Conservation (phyloP, 1,140 invertebrate species). For the Heterodera carotae region DNA sequence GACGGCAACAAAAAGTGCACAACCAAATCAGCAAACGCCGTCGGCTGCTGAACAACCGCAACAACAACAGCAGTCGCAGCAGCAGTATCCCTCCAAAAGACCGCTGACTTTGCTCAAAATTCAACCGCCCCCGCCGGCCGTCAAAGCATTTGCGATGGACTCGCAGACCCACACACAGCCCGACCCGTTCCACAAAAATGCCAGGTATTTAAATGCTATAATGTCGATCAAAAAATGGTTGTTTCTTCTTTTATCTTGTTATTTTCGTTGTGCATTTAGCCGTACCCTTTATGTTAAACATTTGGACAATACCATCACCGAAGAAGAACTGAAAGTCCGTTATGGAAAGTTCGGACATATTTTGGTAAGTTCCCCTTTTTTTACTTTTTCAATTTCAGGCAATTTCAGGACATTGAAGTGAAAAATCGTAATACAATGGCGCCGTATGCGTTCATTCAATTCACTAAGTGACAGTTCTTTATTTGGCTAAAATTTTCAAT, state of each 20-base stretch:
- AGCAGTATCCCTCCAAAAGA: neutral
- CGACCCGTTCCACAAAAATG: constrained; percentile 36
- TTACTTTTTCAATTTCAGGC: neutral
- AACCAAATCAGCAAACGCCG: neutral
- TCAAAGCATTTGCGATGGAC: constrained; percentile 15
- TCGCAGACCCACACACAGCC: constrained; percentile 15
- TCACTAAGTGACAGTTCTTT: constrained; percentile 26
- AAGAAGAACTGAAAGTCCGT: constrained; percentile 18
- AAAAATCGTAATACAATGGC: constrained; percentile 42
- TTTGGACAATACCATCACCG: constrained; percentile 18
- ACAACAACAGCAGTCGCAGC: neutral
- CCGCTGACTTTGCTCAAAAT: neutral
- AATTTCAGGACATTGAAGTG: constrained; percentile 32
- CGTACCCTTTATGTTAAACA: constrained; percentile 38
- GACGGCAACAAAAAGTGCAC: constrained; percentile 13
- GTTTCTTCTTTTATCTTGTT: neutral
- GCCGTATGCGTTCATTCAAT: constrained; percentile 46
- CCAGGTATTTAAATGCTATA: constrained; percentile 13
- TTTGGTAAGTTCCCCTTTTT: constrained; percentile 13
- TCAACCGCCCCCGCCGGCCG: constrained; percentile 13
- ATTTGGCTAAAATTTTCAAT: neutral
- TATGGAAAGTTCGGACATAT: constrained; percentile 39
- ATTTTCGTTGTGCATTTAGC: no score
- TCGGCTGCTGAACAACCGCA: neutral
- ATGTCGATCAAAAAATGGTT: neutral